A percentile compares a stretch with the other conserved stretches of the same genome.
Conservation (phyloP, 2,797 vertebrate species). For the Phalanger gymnotis region DNA sequence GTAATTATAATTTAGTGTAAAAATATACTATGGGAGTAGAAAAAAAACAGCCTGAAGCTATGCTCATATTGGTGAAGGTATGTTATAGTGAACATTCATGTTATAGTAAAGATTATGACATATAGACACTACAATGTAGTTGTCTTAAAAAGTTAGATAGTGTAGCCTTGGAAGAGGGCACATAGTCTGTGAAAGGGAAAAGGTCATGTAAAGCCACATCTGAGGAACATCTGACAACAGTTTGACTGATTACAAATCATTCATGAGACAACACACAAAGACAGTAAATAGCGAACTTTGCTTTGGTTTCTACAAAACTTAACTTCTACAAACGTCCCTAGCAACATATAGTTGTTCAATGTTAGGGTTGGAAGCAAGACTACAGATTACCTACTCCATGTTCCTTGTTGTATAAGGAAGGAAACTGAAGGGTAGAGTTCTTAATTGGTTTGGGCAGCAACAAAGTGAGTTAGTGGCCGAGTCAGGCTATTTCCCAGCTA, state of each 20-base stretch:
- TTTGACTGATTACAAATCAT: conserved; percentile 10
- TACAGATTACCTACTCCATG: not conserved
- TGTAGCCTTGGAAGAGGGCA: not conserved
- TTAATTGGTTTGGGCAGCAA: not conserved
- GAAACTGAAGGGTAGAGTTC: not conserved
- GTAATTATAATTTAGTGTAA: not conserved
- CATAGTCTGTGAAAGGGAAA: not conserved
- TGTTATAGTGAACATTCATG: not conserved
- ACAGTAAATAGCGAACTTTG: not conserved
- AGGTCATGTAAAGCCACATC: not conserved
- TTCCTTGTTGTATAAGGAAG: not conserved
- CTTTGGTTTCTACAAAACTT: not conserved
- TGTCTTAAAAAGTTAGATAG: not conserved
- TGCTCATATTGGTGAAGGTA: not conserved
- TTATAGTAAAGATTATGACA: not conserved
- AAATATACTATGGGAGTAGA: not conserved
- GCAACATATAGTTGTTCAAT: not conserved
- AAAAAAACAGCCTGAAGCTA: not conserved
- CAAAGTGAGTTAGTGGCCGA: not conserved
- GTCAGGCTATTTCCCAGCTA: not conserved
- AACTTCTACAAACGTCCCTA: not conserved
- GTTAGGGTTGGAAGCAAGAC: not conserved
- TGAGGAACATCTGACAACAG: not conserved
- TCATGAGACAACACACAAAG: not conserved
- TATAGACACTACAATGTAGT: not conserved